Conservation (phyloP, 2,797 vertebrate genomes). For the Xenops minutus region DNA sequence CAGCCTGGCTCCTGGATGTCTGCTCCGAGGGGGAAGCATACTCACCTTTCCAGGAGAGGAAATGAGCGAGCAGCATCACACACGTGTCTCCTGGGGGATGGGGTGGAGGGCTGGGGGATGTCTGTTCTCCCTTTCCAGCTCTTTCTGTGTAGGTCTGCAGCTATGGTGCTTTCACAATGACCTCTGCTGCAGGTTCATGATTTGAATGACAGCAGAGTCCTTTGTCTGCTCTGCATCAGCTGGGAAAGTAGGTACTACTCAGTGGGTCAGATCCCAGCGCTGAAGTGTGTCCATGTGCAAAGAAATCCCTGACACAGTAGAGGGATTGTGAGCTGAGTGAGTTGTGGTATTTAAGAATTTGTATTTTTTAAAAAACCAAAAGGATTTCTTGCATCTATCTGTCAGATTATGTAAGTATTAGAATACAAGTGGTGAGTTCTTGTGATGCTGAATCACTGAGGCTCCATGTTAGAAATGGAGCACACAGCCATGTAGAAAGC, state of each 20-base stretch:
- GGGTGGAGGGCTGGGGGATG: too few species aligned
- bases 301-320: background rate
- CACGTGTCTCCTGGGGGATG: fast-evolving
- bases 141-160: background rate
- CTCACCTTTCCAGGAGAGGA: background rate
- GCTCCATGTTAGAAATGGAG: fast-evolving
- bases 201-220: background rate
- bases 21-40: background rate
- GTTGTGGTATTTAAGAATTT: background rate
- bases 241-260: background rate
- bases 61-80: background rate
- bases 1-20: background rate
- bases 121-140: background rate
- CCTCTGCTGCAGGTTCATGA: background rate
- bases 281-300: background rate
- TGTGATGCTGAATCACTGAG: background rate
- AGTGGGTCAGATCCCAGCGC: background rate
- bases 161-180: background rate
- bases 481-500: background rate
- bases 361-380: background rate
- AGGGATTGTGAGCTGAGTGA: background rate
- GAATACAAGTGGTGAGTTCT: background rate
- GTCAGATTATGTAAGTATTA: background rate
- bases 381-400: background rate
- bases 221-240: background rate